A percentile compares a stretch with the other conserved stretches of the same genome.
phyloP scores from a whole-genome alignment of 2,113 vertebrate species.

The Syrrhaptes paradoxus region DNA sequence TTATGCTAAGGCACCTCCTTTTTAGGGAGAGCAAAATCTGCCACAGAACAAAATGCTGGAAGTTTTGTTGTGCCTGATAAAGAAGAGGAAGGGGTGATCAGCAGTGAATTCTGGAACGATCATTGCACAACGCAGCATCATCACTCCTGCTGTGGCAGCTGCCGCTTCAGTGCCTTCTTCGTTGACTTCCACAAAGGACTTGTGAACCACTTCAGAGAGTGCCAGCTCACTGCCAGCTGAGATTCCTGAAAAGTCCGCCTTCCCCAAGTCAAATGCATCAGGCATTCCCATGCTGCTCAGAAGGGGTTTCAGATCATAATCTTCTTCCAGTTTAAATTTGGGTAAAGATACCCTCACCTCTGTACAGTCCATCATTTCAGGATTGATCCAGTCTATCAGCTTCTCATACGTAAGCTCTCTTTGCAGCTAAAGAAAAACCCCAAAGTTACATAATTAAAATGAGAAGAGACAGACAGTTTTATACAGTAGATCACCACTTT shows the following conservation, averaged over 20 bases:
- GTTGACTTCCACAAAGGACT: conserved; percentile 89
- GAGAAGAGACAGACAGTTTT: neutral
- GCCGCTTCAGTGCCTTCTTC: conserved; percentile 93
- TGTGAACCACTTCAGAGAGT: conserved; percentile 87
- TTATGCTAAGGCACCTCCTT: neutral
- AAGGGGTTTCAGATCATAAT: conserved; percentile 73
- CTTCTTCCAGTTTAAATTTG: conserved; percentile 84
- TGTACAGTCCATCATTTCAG: conserved; percentile 72
- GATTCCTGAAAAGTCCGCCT: conserved; percentile 84
- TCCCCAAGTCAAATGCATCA: conserved; percentile 59
- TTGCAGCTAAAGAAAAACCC: conserved; percentile 77
- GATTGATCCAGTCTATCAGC: conserved; percentile 79
- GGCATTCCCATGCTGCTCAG: conserved; percentile 83
- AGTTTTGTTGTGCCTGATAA: conserved; percentile 72
- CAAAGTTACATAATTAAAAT: neutral
- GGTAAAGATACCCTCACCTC: conserved; percentile 80
- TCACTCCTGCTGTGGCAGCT: conserved; percentile 75
- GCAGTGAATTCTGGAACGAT: neutral
- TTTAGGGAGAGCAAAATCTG: conserved; percentile 67
- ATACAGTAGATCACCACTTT: neutral
- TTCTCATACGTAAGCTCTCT: conserved; percentile 78
- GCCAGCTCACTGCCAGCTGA: conserved; percentile 73
- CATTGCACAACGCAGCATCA: conserved; percentile 57
- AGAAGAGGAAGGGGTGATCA: conserved; percentile 81
- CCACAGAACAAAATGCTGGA: conserved; percentile 75